phyloP scores from a whole-genome alignment of 2,797 vertebrate species.

The Sphenopsis melanotis region DNA sequence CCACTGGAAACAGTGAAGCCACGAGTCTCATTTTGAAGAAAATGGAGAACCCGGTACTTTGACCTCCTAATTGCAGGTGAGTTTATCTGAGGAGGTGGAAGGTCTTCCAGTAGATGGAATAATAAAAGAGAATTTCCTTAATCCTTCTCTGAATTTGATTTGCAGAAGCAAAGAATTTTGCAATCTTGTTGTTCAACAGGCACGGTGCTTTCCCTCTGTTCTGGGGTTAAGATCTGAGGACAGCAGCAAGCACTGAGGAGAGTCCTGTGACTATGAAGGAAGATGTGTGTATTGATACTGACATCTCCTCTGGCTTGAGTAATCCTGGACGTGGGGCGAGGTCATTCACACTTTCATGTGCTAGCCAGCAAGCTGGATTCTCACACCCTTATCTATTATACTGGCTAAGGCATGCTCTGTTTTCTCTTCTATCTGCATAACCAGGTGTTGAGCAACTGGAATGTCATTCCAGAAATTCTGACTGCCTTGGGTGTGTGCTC shows the following conservation, averaged over 20 bases:
- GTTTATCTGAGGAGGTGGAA: background rate
- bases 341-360: constrained; percentile 56
- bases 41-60: background rate
- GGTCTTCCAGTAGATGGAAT: background rate
- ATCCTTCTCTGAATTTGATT: background rate
- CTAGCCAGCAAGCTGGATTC: constrained; percentile 42
- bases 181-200: background rate
- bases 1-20: background rate
- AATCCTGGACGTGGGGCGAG: constrained; percentile 34
- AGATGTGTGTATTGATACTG: constrained; percentile 40
- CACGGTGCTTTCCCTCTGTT: rapidly evolving
- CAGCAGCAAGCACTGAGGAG: background rate
- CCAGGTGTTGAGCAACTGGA: constrained; percentile 56
- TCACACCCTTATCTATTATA: constrained; percentile 62
- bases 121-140: background rate
- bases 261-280: background rate
- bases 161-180: background rate
- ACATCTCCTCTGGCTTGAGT: constrained; percentile 45
- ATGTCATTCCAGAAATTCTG: constrained; percentile 59
- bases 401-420: constrained; percentile 51
- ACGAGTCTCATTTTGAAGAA: background rate
- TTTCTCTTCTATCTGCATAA: constrained; percentile 61
- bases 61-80: background rate
- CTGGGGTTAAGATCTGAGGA: background rate
- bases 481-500: constrained; percentile 58